Evolutionary conservation across 2,113 vertebrate species (phyloP).

Genomic region (Boleophthalmus pectinirostris): DNA sequence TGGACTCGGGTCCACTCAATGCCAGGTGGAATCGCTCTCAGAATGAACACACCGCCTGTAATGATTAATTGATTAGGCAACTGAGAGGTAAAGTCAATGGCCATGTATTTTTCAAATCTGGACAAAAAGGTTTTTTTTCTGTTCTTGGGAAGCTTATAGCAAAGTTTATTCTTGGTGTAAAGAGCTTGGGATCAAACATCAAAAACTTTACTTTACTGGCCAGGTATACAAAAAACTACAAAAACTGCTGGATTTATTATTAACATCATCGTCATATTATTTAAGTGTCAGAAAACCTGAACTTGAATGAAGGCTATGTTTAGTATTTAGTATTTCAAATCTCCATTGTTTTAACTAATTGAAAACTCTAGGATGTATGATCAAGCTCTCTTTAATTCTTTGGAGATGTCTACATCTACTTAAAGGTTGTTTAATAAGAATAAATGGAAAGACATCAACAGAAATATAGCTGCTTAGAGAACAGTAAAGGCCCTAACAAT

Average conservation of each 20-base stretch:
- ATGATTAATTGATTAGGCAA: neutral
- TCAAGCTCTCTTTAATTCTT: neutral
- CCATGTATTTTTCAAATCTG: neutral
- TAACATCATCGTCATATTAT: too few relatives aligned
- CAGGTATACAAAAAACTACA: too few relatives aligned
- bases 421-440: neutral
- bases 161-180: neutral
- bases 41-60: neutral
- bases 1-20: neutral
- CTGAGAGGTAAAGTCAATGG: conserved; percentile 1
- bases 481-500: neutral
- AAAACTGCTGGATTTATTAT: too few relatives aligned
- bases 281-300: too few relatives aligned
- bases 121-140: neutral
- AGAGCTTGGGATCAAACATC: too few relatives aligned
- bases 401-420: neutral
- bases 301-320: too few relatives aligned
- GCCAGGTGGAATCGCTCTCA: neutral
- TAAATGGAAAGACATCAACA: neutral
- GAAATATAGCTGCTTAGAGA: neutral
- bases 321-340: too few relatives aligned
- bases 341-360: too few relatives aligned
- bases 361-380: too few relatives aligned
- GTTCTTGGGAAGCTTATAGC: neutral
- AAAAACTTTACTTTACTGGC: too few relatives aligned